These are phyloP conservation scores for Cisticola juncidis DNA, from an alignment of 2,113 vertebrate genomes.

Conservation along the genomic window DNA sequence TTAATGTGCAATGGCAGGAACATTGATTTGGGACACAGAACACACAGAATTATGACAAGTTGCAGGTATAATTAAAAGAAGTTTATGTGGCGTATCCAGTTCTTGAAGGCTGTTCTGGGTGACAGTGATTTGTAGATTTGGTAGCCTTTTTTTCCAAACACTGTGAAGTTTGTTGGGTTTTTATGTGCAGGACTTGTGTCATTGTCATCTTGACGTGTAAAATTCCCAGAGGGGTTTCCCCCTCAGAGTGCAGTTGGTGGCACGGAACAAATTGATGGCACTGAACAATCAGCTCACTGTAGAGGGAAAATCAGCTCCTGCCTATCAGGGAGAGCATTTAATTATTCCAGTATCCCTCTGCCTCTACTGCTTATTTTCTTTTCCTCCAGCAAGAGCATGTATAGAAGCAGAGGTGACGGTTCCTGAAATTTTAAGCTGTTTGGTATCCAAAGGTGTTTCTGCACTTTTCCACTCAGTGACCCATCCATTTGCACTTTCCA, in stretches of 20 bases:
- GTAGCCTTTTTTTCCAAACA: neutral
- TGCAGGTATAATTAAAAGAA: constrained; percentile 7
- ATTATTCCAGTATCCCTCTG: neutral
- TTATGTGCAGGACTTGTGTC: neutral
- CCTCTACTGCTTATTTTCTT: neutral
- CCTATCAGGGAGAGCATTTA: neutral
- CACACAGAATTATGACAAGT: neutral
- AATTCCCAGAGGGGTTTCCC: neutral
- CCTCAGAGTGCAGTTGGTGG: neutral
- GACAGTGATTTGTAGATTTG: neutral
- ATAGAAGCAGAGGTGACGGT: neutral
- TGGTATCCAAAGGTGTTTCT: neutral
- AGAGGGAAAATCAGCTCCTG: neutral
- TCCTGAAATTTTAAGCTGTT: neutral
- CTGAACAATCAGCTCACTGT: neutral
- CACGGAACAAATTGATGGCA: neutral
- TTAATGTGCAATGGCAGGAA: neutral
- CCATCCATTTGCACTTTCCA: neutral
- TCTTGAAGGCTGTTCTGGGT: neutral
- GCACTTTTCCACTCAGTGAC: neutral
- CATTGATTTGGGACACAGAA: neutral
- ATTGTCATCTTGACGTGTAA: fast-evolving
- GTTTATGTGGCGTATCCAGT: neutral
- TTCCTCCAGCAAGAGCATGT: neutral
- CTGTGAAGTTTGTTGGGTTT: neutral